Evolutionary conservation across 1,140 invertebrate species (phyloP).

Genomic region (Drosophila melanica): DNA sequence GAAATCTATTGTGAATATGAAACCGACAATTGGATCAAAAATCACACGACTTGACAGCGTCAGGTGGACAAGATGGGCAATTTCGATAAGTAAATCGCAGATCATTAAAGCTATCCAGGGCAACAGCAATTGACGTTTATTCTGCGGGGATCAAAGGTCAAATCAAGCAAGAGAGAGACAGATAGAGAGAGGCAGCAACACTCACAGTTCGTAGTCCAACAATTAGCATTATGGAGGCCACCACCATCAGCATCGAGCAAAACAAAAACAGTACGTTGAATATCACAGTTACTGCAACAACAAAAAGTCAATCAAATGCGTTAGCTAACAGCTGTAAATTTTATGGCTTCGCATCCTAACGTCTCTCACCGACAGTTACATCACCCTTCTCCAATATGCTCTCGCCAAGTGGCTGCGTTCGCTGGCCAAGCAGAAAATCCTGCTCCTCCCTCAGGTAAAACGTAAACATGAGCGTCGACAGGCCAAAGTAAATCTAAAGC

Average conservation of each 20-base stretch:
- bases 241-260: constrained; percentile 72
- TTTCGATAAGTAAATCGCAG: constrained; percentile 68
- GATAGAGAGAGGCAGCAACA: constrained; percentile 1
- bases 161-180: no score
- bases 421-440: constrained; percentile 65
- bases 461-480: constrained; percentile 71
- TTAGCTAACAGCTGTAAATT: no score
- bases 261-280: constrained; percentile 78
- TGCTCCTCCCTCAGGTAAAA: constrained; percentile 70
- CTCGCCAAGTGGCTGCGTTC: constrained; percentile 58
- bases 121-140: constrained; percentile 68
- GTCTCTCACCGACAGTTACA: constrained; percentile 65
- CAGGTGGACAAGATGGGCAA: constrained; percentile 65
- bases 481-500: constrained; percentile 68
- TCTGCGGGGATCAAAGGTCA: constrained; percentile 29
- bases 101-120: constrained; percentile 75
- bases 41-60: constrained; percentile 59
- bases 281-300: constrained; percentile 76
- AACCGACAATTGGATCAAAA: constrained; percentile 77
- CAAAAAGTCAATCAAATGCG: constrained; percentile 45
- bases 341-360: neutral
- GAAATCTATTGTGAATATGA: constrained; percentile 78
- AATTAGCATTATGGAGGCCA: constrained; percentile 65
- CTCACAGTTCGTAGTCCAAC: constrained; percentile 66
- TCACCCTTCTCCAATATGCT: constrained; percentile 74